Percentiles rank a stretch among this genome's conserved stretches.
phyloP scores from a whole-genome alignment of 2,888 invertebrate species.

The Trichacis sp. region DNA sequence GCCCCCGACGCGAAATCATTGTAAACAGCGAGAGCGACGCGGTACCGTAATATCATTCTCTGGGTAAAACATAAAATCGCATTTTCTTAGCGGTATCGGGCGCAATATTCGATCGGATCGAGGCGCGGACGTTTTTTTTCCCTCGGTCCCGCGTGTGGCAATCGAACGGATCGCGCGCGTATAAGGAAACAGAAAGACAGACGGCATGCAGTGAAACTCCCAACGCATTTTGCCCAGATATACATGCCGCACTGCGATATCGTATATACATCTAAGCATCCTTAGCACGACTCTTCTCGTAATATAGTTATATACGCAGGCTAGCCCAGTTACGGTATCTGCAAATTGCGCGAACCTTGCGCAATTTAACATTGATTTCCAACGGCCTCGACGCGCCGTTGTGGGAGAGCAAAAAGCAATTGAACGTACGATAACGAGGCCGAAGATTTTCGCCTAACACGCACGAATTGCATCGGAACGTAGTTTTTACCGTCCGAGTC shows the following conservation, averaged over 20 bases:
- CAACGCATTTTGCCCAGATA: conserved; percentile 15
- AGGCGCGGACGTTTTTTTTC: conserved; percentile 12
- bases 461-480: no score
- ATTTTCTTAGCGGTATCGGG: conserved; percentile 28
- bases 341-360: conserved; percentile 37
- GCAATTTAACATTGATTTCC: conserved; percentile 55
- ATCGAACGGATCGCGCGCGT: conserved; percentile 11
- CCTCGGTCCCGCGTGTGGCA: neutral
- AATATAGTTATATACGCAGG: conserved; percentile 15
- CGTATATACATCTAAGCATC: conserved; percentile 22
- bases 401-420: conserved; percentile 44
- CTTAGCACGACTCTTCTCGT: conserved; percentile 13
- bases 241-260: conserved; percentile 14
- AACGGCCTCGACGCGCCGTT: conserved; percentile 32
- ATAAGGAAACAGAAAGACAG: conserved; percentile 18
- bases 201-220: conserved; percentile 9
- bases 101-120: conserved; percentile 30
- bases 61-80: conserved; percentile 11
- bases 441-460: no score
- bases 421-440: no score
- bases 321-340: conserved; percentile 51
- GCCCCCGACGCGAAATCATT: conserved; percentile 15
- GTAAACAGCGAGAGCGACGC: conserved; percentile 22
- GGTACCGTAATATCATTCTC: conserved; percentile 9
- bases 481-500: no score